Conservation (phyloP, 2,113 vertebrate species). For the Mastomys natalensis region DNA sequence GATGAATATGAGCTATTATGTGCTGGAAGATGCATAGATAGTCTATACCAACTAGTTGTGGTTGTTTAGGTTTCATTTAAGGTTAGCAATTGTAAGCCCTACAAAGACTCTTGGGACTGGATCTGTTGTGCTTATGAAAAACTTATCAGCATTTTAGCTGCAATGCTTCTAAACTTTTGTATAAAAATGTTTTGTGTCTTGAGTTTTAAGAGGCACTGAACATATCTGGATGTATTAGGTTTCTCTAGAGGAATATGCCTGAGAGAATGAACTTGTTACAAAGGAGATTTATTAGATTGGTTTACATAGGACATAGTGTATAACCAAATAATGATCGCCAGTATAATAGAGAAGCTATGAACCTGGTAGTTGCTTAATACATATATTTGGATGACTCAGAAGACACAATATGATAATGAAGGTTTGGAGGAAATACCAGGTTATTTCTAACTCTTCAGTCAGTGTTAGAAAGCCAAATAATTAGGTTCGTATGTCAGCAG, state of each 20-base stretch:
- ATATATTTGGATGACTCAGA: not conserved
- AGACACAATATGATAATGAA: not conserved
- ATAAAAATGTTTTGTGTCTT: not conserved
- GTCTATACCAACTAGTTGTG: not conserved
- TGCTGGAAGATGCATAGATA: not conserved
- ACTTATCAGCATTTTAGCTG: not conserved
- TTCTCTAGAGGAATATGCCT: not conserved
- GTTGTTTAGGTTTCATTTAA: not conserved
- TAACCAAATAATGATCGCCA: not conserved
- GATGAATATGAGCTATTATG: not conserved
- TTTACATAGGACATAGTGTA: not conserved
- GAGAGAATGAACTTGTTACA: not conserved
- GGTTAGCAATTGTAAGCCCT: not conserved
- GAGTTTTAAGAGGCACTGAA: not conserved
- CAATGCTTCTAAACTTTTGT: not conserved
- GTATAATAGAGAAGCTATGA: no score
- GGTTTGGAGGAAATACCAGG: not conserved
- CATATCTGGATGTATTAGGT: not conserved
- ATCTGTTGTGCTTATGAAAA: not conserved
- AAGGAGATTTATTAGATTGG: not conserved
- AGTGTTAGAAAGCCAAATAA: not conserved
- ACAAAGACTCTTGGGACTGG: not conserved
- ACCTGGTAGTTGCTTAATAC: not conserved
- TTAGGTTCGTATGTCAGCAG: no score
- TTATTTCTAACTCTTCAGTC: not conserved